phyloP scores from a whole-genome alignment of 2,888 invertebrate species.

The Cerceris ruficornis region DNA sequence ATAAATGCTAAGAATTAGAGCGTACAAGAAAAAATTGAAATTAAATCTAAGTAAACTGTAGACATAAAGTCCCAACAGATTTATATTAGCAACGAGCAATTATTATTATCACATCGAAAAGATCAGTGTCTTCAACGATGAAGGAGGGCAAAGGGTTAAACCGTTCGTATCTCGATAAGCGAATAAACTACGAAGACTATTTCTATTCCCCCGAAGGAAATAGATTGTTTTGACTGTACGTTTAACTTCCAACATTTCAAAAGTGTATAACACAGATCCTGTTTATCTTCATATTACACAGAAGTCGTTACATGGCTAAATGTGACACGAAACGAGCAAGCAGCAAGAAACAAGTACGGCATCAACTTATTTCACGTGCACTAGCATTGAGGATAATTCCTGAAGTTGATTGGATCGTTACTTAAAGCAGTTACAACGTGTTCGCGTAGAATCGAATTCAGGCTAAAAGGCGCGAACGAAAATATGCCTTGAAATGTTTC shows the following conservation, averaged over 20 bases:
- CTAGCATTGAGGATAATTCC: conserved; percentile 45
- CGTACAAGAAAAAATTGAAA: no score
- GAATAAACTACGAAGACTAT: no score
- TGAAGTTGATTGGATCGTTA: conserved; percentile 68
- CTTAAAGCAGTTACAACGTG: conserved; percentile 58
- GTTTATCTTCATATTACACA: conserved; percentile 26
- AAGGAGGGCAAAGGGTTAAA: no score
- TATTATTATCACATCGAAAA: no score
- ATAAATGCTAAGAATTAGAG: no score
- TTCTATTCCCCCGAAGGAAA: neutral
- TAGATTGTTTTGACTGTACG: neutral
- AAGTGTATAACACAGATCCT: conserved; percentile 5
- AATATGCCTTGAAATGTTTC: conserved; percentile 10
- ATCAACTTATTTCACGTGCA: conserved; percentile 32
- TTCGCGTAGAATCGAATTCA: conserved; percentile 44
- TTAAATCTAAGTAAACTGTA: no score
- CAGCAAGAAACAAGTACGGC: conserved; percentile 41
- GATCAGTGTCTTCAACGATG: no score
- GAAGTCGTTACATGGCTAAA: conserved; percentile 37
- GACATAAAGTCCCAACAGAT: no score
- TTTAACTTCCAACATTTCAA: neutral
- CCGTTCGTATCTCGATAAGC: no score
- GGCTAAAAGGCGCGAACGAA: conserved; percentile 18
- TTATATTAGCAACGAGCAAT: no score
- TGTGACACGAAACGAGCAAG: conserved; percentile 49